Evolutionary conservation across 2,113 vertebrate species (phyloP).

Genomic region (Trichomycterus rosablanca): DNA sequence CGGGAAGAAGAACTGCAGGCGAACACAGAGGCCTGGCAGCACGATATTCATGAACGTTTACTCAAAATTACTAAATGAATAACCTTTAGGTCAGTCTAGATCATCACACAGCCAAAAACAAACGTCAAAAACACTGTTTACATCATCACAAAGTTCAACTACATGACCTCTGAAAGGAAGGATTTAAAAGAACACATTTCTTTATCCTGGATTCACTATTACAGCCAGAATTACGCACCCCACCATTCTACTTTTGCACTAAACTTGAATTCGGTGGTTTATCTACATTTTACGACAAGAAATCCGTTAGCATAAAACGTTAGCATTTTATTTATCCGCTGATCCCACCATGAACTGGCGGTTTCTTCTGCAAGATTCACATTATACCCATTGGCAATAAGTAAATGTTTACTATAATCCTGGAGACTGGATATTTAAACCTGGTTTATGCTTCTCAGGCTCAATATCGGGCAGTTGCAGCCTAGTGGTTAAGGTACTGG

Average conservation of each 20-base stretch:
- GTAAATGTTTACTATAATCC: too few relatives aligned
- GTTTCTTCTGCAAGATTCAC: neutral
- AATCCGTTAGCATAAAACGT: conserved; percentile 14
- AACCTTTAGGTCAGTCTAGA: conserved; percentile 19
- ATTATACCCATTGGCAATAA: too few relatives aligned
- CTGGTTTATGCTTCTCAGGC: too few relatives aligned
- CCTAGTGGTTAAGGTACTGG: too few relatives aligned
- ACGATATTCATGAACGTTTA: conserved; percentile 53
- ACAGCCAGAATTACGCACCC: too few relatives aligned
- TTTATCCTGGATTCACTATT: too few relatives aligned
- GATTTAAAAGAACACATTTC: conserved; percentile 19
- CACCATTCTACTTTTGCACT: neutral
- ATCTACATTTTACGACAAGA: neutral
- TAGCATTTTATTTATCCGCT: neutral
- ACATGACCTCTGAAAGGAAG: conserved; percentile 32
- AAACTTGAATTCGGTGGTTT: neutral
- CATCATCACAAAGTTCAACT: conserved; percentile 43
- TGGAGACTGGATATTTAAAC: too few relatives aligned
- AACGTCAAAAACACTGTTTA: conserved; percentile 40
- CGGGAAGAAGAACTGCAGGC: too few relatives aligned
- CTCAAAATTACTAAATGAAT: conserved; percentile 52
- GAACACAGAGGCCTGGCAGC: conserved; percentile 53
- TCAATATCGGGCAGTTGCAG: too few relatives aligned
- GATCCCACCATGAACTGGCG: too few relatives aligned
- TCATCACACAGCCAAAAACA: conserved; percentile 27